These are phyloP conservation scores for Rhinogobius similis DNA, from an alignment of 2,113 vertebrate genomes.

Conservation along the genomic window DNA sequence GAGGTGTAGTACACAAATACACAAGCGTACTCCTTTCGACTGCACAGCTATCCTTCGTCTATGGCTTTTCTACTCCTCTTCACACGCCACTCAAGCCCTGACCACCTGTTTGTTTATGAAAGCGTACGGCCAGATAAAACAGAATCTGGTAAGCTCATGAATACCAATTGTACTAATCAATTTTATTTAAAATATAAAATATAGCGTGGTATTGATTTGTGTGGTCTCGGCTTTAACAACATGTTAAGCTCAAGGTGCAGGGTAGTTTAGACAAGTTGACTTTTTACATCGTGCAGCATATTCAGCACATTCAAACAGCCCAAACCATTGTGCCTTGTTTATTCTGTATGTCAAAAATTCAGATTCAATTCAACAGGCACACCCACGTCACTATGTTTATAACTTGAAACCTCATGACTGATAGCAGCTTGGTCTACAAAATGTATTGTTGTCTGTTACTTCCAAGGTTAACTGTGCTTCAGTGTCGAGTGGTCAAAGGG, in stretches of 20 bases:
- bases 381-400: too few species aligned
- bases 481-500: neutral
- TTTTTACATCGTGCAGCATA: conserved; percentile 46
- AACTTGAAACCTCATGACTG: too few species aligned
- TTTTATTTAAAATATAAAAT: conserved; percentile 76
- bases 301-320: conserved; percentile 17
- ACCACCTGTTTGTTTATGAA: conserved; percentile 76
- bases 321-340: conserved; percentile 1
- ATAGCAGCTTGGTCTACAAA: neutral
- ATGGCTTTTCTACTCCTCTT: conserved; percentile 49
- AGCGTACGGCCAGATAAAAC: conserved; percentile 76
- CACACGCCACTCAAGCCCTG: conserved; percentile 48
- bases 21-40: conserved; percentile 42
- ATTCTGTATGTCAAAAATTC: too few species aligned
- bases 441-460: neutral
- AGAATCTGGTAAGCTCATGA: conserved; percentile 79
- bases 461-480: neutral
- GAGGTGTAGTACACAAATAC: conserved; percentile 64
- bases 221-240: conserved; percentile 61
- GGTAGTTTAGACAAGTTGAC: conserved; percentile 36
- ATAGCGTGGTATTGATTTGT: conserved; percentile 69
- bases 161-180: conserved; percentile 81
- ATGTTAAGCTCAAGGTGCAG: conserved; percentile 38
- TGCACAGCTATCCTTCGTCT: conserved; percentile 43
- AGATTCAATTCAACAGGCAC: neutral